phyloP scores from a whole-genome alignment of 2,888 invertebrate species.

The Acanthosepion lycidas region DNA sequence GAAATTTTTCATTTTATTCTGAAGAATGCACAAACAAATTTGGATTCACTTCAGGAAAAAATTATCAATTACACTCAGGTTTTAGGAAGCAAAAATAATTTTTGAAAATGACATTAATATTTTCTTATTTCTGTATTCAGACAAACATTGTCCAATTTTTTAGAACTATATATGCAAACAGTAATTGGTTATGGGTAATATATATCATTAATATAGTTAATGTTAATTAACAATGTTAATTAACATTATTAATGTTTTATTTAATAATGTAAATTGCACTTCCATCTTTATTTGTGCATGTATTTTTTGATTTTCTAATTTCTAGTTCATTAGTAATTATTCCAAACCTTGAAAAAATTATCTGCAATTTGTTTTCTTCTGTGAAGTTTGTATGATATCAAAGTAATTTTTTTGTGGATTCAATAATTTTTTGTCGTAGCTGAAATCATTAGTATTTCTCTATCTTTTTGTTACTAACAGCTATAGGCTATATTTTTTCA shows the following conservation, averaged over 20 bases:
- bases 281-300: not conserved
- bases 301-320: not conserved
- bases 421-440: too few species aligned
- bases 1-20: not conserved
- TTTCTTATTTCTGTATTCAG: not conserved
- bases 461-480: too few species aligned
- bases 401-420: too few species aligned
- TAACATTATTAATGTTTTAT: not conserved
- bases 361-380: not conserved
- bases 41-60: not conserved
- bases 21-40: not conserved
- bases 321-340: not conserved
- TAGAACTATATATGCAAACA: not conserved
- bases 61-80: not conserved
- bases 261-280: not conserved
- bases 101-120: not conserved
- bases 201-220: not conserved
- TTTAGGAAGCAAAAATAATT: not conserved
- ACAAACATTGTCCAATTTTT: not conserved
- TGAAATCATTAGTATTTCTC: too few species aligned
- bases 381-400: too few species aligned
- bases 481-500: too few species aligned
- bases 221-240: not conserved
- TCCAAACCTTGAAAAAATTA: not conserved
- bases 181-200: not conserved